Conservation (phyloP, 2,113 vertebrate genomes). For the Regulus satrapa region DNA sequence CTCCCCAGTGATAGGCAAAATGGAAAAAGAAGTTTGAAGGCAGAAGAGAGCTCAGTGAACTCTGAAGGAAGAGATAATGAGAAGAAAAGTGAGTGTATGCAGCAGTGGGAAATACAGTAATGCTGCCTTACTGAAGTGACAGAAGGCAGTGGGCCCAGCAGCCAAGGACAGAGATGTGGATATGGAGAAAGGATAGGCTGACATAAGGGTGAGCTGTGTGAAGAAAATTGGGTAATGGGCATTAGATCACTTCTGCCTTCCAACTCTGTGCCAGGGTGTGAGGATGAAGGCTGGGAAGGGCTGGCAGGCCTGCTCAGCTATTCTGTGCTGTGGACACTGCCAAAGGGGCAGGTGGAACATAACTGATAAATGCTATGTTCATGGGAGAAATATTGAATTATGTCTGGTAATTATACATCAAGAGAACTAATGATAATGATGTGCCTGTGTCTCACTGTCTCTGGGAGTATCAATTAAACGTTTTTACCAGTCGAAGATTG, state of each 20-base stretch:
- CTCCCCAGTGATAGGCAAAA: not conserved
- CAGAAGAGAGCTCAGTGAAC: not conserved
- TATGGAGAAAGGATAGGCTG: not conserved
- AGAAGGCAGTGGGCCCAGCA: not conserved
- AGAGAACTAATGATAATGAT: not conserved
- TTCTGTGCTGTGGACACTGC: not conserved
- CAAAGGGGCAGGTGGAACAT: slow-evolving; percentile 45
- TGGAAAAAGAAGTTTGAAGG: not conserved
- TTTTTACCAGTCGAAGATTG: not conserved
- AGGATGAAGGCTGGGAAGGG: not conserved
- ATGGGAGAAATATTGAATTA: slow-evolving; percentile 16
- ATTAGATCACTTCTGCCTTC: slow-evolving; percentile 17
- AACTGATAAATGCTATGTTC: slow-evolving; percentile 9
- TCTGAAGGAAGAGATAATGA: not conserved
- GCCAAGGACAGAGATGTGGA: not conserved
- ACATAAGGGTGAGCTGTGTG: not conserved
- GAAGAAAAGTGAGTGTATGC: not conserved
- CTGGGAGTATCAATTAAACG: not conserved
- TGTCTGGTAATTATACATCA: not conserved
- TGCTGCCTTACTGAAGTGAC: not conserved
- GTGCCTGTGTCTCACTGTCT: not conserved
- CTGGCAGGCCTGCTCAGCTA: not conserved
- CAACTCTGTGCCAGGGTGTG: not conserved
- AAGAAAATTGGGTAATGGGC: not conserved
- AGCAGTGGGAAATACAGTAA: not conserved